Evolutionary conservation across 1,140 invertebrate species (phyloP).

Genomic region (Oncopeltus fasciatus): DNA sequence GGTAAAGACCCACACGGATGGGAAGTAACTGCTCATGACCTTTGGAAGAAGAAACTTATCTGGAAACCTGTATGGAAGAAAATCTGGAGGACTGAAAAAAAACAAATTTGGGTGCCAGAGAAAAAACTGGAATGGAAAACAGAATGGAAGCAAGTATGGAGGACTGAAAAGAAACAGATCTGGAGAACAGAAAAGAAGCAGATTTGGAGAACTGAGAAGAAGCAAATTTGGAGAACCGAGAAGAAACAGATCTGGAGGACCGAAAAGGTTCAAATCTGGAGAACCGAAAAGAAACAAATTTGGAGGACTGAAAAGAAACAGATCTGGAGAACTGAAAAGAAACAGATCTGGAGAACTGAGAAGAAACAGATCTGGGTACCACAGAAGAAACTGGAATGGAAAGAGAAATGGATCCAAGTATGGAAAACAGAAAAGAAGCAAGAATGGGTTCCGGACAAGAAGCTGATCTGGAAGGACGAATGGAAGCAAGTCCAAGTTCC

Average conservation of each 20-base stretch:
- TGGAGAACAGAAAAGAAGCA: no score
- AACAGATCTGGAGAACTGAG: no score
- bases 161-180: no score
- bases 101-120: conserved; percentile 64
- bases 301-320: no score
- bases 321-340: no score
- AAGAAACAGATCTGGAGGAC: no score
- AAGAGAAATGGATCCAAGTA: conserved; percentile 56
- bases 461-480: conserved; percentile 60
- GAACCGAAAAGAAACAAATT: no score
- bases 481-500: conserved; percentile 40
- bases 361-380: no score
- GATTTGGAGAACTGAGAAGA: no score
- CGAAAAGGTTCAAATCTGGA: no score
- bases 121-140: conserved; percentile 57
- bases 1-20: conserved; percentile 38
- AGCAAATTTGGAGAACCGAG: no score
- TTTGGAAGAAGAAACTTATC: conserved; percentile 64
- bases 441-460: conserved; percentile 57
- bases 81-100: no score
- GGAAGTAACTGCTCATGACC: conserved; percentile 49
- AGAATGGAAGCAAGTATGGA: conserved; percentile 58
- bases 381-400: conserved; percentile 59
- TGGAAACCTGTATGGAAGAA: conserved; percentile 69
- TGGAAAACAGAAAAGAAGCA: conserved; percentile 63